These are phyloP conservation scores for Liodrosophila aerea DNA, from an alignment of 2,888 invertebrate genomes.

Conservation along the genomic window DNA sequence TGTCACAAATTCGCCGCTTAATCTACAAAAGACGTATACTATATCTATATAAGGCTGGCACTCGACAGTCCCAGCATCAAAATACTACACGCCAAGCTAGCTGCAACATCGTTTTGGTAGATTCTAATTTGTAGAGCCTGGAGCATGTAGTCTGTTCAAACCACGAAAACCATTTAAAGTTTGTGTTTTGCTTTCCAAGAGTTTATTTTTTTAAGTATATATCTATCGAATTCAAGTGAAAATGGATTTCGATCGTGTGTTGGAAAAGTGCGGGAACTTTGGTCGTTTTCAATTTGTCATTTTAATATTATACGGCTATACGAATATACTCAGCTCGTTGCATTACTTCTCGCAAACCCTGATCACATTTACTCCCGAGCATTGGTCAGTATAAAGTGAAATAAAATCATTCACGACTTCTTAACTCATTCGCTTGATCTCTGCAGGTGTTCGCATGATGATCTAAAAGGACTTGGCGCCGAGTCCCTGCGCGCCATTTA, in stretches of 20 bases:
- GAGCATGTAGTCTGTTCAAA: conserved; percentile 50
- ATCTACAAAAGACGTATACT: conserved; percentile 36
- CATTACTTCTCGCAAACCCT: conserved; percentile 85
- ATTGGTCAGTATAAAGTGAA: conserved; percentile 81
- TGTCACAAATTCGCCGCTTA: conserved; percentile 47
- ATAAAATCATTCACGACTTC: neutral
- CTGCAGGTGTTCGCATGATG: conserved; percentile 71
- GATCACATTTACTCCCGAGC: conserved; percentile 84
- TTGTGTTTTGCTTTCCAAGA: no score
- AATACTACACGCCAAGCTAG: conserved; percentile 33
- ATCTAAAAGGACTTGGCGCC: conserved; percentile 63
- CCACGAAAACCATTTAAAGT: no score
- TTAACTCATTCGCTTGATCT: neutral
- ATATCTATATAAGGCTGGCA: conserved; percentile 62
- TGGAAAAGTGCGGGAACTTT: conserved; percentile 84
- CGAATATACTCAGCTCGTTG: conserved; percentile 84
- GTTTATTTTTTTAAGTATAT: no score
- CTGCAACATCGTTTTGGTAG: conserved; percentile 16
- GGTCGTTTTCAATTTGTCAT: conserved; percentile 83
- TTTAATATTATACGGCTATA: conserved; percentile 83
- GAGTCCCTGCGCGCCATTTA: conserved; percentile 71
- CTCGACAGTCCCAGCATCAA: conserved; percentile 30
- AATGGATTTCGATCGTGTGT: conserved; percentile 83
- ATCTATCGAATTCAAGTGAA: neutral
- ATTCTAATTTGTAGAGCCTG: neutral